These are phyloP conservation scores for Crocuta crocuta DNA, from an alignment of 2,113 vertebrate species.

Conservation along the genomic window DNA sequence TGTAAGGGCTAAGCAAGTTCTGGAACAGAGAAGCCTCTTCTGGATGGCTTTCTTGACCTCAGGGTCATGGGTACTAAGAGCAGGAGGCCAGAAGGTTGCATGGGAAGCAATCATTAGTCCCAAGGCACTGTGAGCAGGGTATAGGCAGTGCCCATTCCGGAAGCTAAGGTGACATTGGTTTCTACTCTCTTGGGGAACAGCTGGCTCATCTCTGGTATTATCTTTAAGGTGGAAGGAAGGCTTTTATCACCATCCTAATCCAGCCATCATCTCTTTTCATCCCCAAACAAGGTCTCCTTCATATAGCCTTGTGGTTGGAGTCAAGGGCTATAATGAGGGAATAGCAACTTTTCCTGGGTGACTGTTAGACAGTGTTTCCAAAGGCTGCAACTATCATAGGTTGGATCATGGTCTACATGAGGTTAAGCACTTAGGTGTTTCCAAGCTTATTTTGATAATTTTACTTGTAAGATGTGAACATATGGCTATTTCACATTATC, in stretches of 20 bases:
- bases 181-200: background rate
- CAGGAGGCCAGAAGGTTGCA: background rate
- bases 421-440: background rate
- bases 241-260: background rate
- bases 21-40: background rate
- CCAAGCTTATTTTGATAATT: background rate
- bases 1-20: background rate
- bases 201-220: background rate
- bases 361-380: background rate
- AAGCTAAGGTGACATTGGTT: background rate
- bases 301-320: background rate
- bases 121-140: background rate
- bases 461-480: background rate
- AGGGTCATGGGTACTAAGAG: background rate
- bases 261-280: background rate
- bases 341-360: background rate
- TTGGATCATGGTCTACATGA: background rate
- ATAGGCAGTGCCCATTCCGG: background rate
- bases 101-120: background rate
- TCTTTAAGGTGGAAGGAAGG: background rate
- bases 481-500: background rate
- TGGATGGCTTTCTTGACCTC: background rate
- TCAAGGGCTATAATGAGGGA: background rate
- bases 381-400: background rate
- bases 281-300: background rate